Base-by-base conservation (phyloP, 2,113 vertebrate genomes). In the Mus pahari region DNA sequence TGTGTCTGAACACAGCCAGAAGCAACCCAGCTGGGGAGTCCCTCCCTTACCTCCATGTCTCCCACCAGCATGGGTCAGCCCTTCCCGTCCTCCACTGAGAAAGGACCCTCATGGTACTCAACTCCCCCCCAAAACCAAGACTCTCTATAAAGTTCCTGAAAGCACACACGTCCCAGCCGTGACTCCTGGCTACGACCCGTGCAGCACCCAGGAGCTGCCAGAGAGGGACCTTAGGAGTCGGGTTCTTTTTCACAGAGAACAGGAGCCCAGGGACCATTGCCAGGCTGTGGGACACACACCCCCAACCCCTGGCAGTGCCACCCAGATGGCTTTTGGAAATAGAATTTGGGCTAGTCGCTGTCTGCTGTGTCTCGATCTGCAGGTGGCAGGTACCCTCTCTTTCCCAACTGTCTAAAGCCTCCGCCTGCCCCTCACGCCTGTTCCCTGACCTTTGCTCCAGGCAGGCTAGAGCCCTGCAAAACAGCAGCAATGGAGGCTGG, bases 181-280 rank as follows among this genome's bases (percentile, higher is more conserved):
- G 39, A 12, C 19, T 8, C 86, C 50, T 53, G 16, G 0, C 22
- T 0, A 1, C 10, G 17, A 7, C 62, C 71, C 2, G 0, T 31
- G 22, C 0, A 5, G n/a, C 4, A 7, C 58, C 24, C 42, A 36
- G 58, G 22, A 86, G 66, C 55, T 53, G 8, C 77, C 77, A 1
- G 4, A 31, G 11, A 4, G 2, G 1, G 3, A 3, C 26, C 11
- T 16, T 1, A 1, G 3, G 28, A 3, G 12, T 5, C 22, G 11
- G 0, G 3, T 39, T 48, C 68, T 75, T 39, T 24, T 48, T 66
- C 74, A 36, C 9, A 64, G 58, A 50, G 42, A 70, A 26, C 39
- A 33, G 66, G 45, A 36, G 19, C 9, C 0, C 53, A 8, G 1
- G 45, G 53, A 12, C 55, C 39, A n/a, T 5, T 4, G 1, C 60